Evolutionary conservation across 2,888 invertebrate species (phyloP), one percentile per base, ranked within the genome.

Genomic region (Andrena trimmerana): DNA sequence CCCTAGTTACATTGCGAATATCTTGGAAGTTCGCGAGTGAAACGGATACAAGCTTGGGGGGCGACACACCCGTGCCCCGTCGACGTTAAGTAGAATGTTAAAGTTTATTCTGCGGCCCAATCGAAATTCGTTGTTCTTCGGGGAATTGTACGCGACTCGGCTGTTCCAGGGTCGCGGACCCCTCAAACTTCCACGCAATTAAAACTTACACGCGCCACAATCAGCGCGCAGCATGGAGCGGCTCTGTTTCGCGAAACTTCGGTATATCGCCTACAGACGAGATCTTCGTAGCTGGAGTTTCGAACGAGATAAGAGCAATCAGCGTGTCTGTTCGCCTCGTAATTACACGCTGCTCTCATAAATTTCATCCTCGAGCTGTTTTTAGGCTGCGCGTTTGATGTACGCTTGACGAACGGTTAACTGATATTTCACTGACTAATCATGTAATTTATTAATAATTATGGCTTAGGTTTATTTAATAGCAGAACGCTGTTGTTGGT

Each of bases 131-230:
- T 78, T 48, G 67, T 20, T 16, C 16, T 66, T 52, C 42, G 33
- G 54, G 65, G 36, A 20, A 66, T 31, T 67, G 57, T 10, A 8
- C n/a, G 62, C 13, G n/a, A 57, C 60, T 36, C 65, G 65, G 54
- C 31, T 50, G 29, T 57, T 59, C 29, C 78, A 50, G 68, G 78
- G 62, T 75, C 76, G 76, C 70, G 24, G 57, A 27, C 27, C 69
- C 57, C 57, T 63, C 68, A 57, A 79, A 69, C 77, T 63, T 76
- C 68, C n/a, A 57, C 69, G 63, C 77, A 79, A 79, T 79, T 79
- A 79, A 79, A 79, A 79, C 77, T 79, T 79, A 79, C 78, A 69
- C 78, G 68, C 29, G 77, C 63, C 68, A 36, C 77, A 78, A 78
- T 78, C 76, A 78, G 75, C 13, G 66, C 66, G 5, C 33, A 20